These are phyloP conservation scores for Sminthurides aquaticus DNA, from an alignment of 2,888 invertebrate genomes.

Conservation along the genomic window DNA sequence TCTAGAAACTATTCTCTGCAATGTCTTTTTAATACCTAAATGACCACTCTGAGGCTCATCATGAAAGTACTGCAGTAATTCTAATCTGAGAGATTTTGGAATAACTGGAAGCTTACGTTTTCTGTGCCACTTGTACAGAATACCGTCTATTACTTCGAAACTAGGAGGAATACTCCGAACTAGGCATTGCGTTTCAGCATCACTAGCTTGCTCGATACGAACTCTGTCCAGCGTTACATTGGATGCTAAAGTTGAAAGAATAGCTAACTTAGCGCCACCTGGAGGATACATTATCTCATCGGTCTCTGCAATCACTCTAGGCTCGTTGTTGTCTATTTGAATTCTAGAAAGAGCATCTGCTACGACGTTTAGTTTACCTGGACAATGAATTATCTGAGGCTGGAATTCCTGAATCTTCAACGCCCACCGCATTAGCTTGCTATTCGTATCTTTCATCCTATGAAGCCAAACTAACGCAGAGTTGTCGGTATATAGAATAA, in stretches of 20 bases:
- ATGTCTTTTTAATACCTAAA: conserved; percentile 26
- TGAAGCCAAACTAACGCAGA: conserved; percentile 22
- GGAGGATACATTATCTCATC: not conserved
- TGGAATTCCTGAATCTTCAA: conserved; percentile 19
- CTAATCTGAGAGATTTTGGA: not conserved
- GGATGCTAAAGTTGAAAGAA: not conserved
- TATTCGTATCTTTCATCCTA: conserved; percentile 15
- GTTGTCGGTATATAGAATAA: conserved; percentile 36
- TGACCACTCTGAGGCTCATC: conserved; percentile 30
- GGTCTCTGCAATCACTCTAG: not conserved
- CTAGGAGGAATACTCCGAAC: not conserved
- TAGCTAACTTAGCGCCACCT: not conserved
- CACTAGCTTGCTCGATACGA: not conserved
- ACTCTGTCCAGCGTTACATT: not conserved
- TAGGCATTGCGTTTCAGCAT: not conserved
- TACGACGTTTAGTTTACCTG: conserved; percentile 17
- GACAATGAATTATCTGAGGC: conserved; percentile 18
- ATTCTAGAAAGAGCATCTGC: conserved; percentile 24
- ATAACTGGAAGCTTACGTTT: not conserved
- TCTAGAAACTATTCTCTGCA: conserved; percentile 16
- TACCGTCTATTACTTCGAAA: not conserved
- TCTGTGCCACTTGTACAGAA: not conserved
- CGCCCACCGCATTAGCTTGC: conserved; percentile 20
- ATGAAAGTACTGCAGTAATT: conserved; percentile 26
- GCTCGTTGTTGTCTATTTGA: conserved; percentile 6